Evolutionary conservation across 35 echinoderm and acorn worm genomes (phyloP), one percentile per base, ranked within the genome.

Genomic region (Nesometra sesokonis): DNA sequence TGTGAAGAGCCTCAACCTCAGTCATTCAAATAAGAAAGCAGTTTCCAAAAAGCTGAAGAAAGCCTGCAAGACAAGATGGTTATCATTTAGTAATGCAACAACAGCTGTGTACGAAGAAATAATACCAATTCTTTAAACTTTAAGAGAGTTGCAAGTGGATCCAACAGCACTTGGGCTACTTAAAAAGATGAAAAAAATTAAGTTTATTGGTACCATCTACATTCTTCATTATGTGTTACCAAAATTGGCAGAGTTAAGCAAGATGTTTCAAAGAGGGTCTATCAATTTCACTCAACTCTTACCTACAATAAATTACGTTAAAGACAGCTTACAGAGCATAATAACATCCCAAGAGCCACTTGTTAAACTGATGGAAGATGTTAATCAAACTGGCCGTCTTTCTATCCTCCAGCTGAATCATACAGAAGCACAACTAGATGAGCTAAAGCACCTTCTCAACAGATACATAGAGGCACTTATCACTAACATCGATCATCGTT

Each of bases 161-260:
- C 81, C 35, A 83, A 37, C 35, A 37, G 11, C 81, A 17, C 38
- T 83, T 83, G 81, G 81, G 9, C 30, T 83, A 17, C 27, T 39
- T 2, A 83, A 83, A 30, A 36, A 36, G 15, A 83, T 83, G 23
- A 11, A 34, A 0, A 83, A 9, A 0, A 9, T 39, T 17, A 80
- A 80, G 32, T 80, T 32, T 32, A 80, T 80, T 80, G 79, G 79
- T 31, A 32, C 79, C 30, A 29, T 83, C 8, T 17, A 67, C 52
- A 83, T 83, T 37, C 35, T 83, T 19, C 81, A 83, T 83, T 23
- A 5, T 38, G 81, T 83, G 9, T 38, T 83, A 23, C 81, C 81
- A 35, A 83, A 37, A 9, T 38, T 83, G 32, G 2, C 33, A 23
- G 81, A 83, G 27, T 13, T 83, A n/a, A 38, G 52, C 21, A 9